phyloP scores from a whole-genome alignment of 2,888 invertebrate species.

The Agonum fuliginosum region DNA sequence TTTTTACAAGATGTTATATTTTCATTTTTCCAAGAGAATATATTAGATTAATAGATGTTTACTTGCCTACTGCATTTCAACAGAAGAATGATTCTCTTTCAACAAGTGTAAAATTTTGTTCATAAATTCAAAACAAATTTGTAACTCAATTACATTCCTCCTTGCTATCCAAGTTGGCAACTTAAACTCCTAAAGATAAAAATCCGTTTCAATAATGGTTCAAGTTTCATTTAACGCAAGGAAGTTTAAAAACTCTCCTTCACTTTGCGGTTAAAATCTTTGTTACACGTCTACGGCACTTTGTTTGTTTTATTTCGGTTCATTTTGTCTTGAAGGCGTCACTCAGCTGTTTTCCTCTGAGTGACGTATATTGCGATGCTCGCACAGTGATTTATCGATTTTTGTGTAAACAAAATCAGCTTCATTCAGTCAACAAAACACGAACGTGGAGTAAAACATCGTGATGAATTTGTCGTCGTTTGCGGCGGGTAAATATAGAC shows the following conservation, averaged over 20 bases:
- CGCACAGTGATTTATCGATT: conserved; percentile 44
- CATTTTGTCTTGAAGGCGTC: not conserved
- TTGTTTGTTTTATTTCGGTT: not conserved
- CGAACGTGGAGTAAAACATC: not conserved
- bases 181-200: not conserved
- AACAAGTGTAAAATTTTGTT: not conserved
- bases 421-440: not conserved
- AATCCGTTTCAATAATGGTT: not conserved
- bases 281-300: not conserved
- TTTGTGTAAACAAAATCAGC: conserved; percentile 35
- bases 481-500: too few relatives aligned
- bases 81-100: too few relatives aligned
- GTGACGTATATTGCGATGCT: not conserved
- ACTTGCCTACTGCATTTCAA: too few relatives aligned
- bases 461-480: not conserved
- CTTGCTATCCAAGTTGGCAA: not conserved
- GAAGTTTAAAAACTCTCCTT: not conserved
- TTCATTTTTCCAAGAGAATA: too few relatives aligned
- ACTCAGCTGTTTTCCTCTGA: not conserved
- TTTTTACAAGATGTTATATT: too few relatives aligned
- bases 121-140: not conserved
- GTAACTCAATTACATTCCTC: not conserved
- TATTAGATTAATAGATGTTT: too few relatives aligned
- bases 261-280: conserved; percentile 18
- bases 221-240: not conserved